Evolutionary conservation across 2,888 invertebrate genomes (phyloP), one percentile per base, ranked within the genome.

Genomic region (Hirtodrosophila confusa): DNA sequence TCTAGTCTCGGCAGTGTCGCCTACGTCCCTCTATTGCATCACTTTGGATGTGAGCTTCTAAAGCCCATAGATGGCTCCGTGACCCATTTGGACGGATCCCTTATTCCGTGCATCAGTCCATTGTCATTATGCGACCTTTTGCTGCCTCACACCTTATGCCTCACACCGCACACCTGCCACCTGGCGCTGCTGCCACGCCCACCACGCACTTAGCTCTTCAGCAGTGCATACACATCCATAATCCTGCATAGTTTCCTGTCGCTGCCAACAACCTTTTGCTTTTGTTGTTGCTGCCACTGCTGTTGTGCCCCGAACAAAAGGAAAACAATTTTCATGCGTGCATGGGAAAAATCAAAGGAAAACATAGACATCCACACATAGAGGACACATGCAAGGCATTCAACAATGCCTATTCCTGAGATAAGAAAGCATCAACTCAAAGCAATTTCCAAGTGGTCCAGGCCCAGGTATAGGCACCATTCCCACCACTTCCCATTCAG

Each of bases 281-380:
- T 70, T 77, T 75, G 68, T 72, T 67, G 65, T 58, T 63, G 62
- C 12, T 60, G 55, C 39, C 60, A 45, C 54, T 49, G 56, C 48
- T 62, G 50, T 41, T 47, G 45, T 47, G 58, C 11, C 45, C 53
- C 71, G 76, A 74, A 84, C 88, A 84, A 86, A 88, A 65, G 88
- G 69, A 84, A 84, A 84, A 84, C 88, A 76, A 88, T 84, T 84
- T 84, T 86, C 80, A 86, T 88, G 86, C 83, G 83, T 84, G 80
- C 84, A 71, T 77, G 75, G 56, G 45, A 75, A 75, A 79, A 84
- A 77, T 77, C 77, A 84, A 86, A 86, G 75, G 66, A 62, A 71
- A 73, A 56, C 36, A 63, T 29, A 40, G 40, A 51, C 17, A 24
- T 44, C 55, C 39, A 55, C 40, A 67, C 29, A 49, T 3, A 39